Evolutionary conservation across 2,113 vertebrate genomes (phyloP), one percentile per base, ranked within the genome.

Genomic region (Cinclus cinclus): DNA sequence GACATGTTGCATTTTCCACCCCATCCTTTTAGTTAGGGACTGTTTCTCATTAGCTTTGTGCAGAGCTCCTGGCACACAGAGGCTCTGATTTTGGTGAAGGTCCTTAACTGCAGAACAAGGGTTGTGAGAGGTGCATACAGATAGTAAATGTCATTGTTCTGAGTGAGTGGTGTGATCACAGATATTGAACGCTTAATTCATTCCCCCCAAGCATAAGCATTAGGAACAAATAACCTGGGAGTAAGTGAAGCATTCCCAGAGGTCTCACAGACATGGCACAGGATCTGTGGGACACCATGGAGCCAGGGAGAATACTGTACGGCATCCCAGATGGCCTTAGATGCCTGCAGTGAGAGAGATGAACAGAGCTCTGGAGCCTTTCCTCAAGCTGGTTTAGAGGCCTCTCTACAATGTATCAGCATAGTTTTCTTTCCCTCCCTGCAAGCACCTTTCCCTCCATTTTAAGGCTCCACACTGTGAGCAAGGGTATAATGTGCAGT

Each of bases 1-100:
- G 67, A 37, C 6, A 39, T 5, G 3, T n/a, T 70, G 30, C 35
- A 35, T 46, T 6, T 1, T 4, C 7, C 2, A 1, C 6, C 5
- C 16, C 7, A 41, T 68, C 6, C 27, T 88, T 88, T 83, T 60
- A 41, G 7, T 21, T 46, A 39, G n/a, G 7, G 9, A 58, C 11
- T 46, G 19, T 77, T 79, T 59, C 55, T 89, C 64, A 49, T 58
- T 55, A 73, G 20, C 19, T 94, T 71, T 88, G 41, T 74, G 63
- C n/a, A 94, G 49, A 76, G 17, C n/a, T 69, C 20, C 37, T 77
- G 68, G 19, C 18, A 74, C 44, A 90, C 17, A 31, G 25, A 58
- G 11, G 10, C n/a, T 78, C 39, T 83, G 49, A 88, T 88, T 68
- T 74, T 88, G 39, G 23, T 83, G 76, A 83, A 90, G 15, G 41